Evolutionary conservation across 2,113 vertebrate species (phyloP).

Genomic region (Apus apus): DNA sequence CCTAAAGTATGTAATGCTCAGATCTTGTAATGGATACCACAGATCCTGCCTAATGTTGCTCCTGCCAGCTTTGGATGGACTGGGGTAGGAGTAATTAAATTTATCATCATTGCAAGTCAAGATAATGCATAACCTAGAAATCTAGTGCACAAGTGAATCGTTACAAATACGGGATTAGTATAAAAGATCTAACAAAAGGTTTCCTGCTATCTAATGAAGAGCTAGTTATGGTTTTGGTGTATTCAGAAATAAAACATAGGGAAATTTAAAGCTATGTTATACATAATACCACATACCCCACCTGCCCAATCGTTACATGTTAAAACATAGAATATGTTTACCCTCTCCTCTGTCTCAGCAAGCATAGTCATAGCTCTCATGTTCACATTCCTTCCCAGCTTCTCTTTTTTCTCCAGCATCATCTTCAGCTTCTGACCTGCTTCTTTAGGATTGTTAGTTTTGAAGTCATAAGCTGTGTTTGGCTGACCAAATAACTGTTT

Average conservation of each 20-base stretch:
- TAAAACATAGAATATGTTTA: constrained; percentile 50
- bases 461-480: constrained; percentile 91
- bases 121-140: background rate
- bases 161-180: background rate
- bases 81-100: background rate
- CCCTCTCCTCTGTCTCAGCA: constrained; percentile 89
- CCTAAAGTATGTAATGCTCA: background rate
- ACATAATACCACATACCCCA: background rate
- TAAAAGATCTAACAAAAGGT: background rate
- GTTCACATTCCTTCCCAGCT: constrained; percentile 86
- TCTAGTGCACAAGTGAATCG: background rate
- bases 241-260: background rate
- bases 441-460: constrained; percentile 83
- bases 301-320: background rate
- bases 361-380: constrained; percentile 88
- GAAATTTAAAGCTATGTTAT: background rate
- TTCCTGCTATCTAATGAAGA: background rate
- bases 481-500: constrained; percentile 89
- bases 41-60: background rate
- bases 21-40: background rate
- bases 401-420: constrained; percentile 83
- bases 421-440: constrained; percentile 85
- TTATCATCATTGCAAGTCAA: background rate
- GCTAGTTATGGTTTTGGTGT: background rate
- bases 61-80: background rate